Conservation (phyloP, 1,140 invertebrate genomes). For the Drosophila orena region DNA sequence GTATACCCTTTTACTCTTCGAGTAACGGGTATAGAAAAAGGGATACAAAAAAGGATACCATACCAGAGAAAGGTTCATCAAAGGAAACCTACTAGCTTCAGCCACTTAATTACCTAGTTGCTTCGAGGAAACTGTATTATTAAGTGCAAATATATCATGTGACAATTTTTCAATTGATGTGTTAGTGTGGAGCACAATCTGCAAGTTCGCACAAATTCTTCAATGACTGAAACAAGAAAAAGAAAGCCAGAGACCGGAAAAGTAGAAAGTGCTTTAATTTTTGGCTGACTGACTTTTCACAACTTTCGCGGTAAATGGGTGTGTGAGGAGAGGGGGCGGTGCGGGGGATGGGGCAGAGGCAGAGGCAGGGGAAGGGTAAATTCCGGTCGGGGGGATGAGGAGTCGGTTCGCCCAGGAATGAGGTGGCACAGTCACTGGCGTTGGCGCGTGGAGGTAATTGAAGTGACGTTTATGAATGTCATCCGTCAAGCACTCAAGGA, state of each 20-base stretch:
- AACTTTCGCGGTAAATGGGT: slow-evolving; percentile 65
- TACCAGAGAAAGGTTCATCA: too few relatives aligned
- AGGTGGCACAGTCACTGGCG: slow-evolving; percentile 50
- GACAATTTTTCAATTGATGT: too few relatives aligned
- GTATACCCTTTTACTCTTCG: too few relatives aligned
- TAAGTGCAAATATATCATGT: too few relatives aligned
- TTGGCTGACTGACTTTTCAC: slow-evolving; percentile 70
- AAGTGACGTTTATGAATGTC: slow-evolving; percentile 83
- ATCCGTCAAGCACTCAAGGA: slow-evolving; percentile 84
- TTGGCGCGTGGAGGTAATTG: slow-evolving; percentile 82
- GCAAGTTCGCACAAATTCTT: neutral
- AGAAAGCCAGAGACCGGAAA: slow-evolving; percentile 23
- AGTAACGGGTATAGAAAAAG: too few relatives aligned
- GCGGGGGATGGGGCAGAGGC: slow-evolving; percentile 4
- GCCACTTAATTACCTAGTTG: too few relatives aligned
- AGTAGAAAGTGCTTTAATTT: slow-evolving; percentile 57
- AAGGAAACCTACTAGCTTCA: too few relatives aligned
- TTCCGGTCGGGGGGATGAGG: slow-evolving; percentile 7
- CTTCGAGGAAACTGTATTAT: too few relatives aligned
- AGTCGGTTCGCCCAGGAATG: slow-evolving; percentile 7
- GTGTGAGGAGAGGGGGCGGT: neutral
- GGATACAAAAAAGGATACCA: too few relatives aligned
- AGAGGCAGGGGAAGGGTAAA: slow-evolving; percentile 3
- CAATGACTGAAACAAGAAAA: slow-evolving; percentile 17
- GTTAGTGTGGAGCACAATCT: too few relatives aligned